A percentile compares a stretch with the other conserved stretches of the same genome.
These are phyloP conservation scores for Atractosteus spatula DNA, from an alignment of 2,113 vertebrate species.

Conservation along the genomic window DNA sequence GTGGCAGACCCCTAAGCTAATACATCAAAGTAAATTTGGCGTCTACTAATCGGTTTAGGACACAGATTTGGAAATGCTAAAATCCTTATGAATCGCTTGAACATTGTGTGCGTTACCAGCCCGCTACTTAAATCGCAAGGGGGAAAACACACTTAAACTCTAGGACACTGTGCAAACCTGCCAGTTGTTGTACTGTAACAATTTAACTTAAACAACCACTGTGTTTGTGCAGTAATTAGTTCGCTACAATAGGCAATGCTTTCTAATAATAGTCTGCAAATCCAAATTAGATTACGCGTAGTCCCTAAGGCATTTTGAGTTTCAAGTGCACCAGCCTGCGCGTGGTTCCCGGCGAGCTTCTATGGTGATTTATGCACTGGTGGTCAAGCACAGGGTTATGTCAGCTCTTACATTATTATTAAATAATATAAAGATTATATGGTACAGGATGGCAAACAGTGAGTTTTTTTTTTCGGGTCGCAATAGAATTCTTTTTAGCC, in stretches of 20 bases:
- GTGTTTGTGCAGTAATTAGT: constrained; percentile 54
- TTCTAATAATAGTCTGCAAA: constrained; percentile 66
- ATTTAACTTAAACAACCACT: constrained; percentile 55
- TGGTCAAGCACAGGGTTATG: no score
- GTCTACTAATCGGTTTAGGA: constrained; percentile 79
- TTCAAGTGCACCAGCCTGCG: constrained; percentile 50
- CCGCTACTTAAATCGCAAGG: constrained; percentile 37
- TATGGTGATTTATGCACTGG: background rate
- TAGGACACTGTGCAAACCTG: constrained; percentile 46
- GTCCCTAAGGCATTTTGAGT: constrained; percentile 56
- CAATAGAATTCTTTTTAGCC: no score
- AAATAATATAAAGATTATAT: background rate
- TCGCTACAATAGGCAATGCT: constrained; percentile 58
- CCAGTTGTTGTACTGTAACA: constrained; percentile 53
- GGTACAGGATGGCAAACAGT: no score
- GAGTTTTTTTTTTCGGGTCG: no score
- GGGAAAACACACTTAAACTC: constrained; percentile 46
- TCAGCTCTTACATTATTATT: background rate
- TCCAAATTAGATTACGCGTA: constrained; percentile 65
- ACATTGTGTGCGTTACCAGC: constrained; percentile 41
- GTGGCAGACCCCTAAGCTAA: constrained; percentile 77
- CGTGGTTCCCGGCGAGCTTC: constrained; percentile 18
- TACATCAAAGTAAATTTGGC: constrained; percentile 79
- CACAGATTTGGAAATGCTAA: constrained; percentile 68
- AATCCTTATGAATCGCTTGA: constrained; percentile 64